Evolutionary conservation across 2,888 invertebrate genomes (phyloP), one percentile per base, ranked within the genome.

Genomic region (Noctua janthe): DNA sequence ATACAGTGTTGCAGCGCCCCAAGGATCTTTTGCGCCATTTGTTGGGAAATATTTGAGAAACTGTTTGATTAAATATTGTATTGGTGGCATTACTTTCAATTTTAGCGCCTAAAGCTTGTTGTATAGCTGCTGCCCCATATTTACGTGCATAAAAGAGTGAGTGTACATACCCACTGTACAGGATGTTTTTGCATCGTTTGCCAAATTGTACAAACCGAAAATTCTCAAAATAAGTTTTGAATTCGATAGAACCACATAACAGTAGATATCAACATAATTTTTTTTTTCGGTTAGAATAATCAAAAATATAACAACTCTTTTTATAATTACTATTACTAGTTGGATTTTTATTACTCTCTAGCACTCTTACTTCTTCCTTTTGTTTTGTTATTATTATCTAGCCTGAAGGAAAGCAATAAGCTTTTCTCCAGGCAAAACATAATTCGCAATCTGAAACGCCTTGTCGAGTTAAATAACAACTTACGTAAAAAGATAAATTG

Each of bases 401-500:
- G 35, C 59, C 8, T 29, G 29, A 17, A 80, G 3, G 11, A 69
- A 49, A 67, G 35, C 67, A 67, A 43, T 39, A 67, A 69, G 56
- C 39, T 39, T 17, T 71, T 13, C 47, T 78, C 69, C 7, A 49
- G 47, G 35, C 10, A 47, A 79, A 64, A 64, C 62, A 70, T 35
- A 69, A 17, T 23, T 13, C 43, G 54, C 49, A 64, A 79, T 66
- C 80, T 56, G 70, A 81, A 84, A 62, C 56, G 70, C 70, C 62
- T 71, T 56, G 23, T 71, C 56, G 29, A 71, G 62, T 84, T 71
- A 56, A 64, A 84, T 80, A 80, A 66, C 29, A 64, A 79, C 49
- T 84, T 71, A 70, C 20, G 62, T 70, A 56, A 39, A 39, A 81
- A 84, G 54, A 81, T 49, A 84, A 81, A 84, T 84, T 79, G 80